Evolutionary conservation across 2,113 vertebrate genomes (phyloP).

Genomic region (Pelusios castaneus): DNA sequence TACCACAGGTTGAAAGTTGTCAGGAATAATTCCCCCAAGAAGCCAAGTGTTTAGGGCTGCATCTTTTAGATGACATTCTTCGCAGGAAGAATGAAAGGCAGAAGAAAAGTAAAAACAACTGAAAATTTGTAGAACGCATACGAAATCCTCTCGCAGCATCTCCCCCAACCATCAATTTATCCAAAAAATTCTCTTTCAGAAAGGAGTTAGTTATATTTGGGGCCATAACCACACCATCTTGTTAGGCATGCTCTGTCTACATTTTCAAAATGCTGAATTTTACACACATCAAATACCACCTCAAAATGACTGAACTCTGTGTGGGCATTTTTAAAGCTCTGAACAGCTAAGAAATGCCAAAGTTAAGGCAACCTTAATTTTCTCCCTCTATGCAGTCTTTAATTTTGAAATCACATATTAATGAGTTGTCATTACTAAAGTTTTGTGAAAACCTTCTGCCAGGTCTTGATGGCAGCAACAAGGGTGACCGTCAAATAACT

Average conservation of each 20-base stretch:
- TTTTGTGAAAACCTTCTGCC: neutral
- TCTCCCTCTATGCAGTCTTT: conserved; percentile 50
- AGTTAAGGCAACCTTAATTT: conserved; percentile 58
- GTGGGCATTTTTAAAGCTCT: neutral
- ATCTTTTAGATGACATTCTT: too few relatives aligned
- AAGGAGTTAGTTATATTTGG: neutral
- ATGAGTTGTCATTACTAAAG: neutral
- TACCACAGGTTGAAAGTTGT: too few relatives aligned
- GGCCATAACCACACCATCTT: neutral
- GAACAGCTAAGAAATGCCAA: conserved; percentile 54
- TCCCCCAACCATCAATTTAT: too few relatives aligned
- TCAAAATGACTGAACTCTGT: neutral
- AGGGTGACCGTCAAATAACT: neutral
- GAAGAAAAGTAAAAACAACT: too few relatives aligned
- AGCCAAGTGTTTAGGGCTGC: too few relatives aligned
- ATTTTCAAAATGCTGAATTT: conserved; percentile 5
- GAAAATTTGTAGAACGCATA: too few relatives aligned
- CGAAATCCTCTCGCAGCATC: too few relatives aligned
- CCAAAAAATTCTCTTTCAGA: too few relatives aligned
- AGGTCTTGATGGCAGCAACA: conserved; percentile 42
- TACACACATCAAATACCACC: neutral
- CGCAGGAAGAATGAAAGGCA: too few relatives aligned
- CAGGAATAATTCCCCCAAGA: too few relatives aligned
- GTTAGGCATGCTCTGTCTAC: neutral
- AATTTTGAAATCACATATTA: conserved; percentile 32